A percentile compares a stretch with the other conserved stretches of the same genome.
Conservation (phyloP, 2,888 invertebrate species). For the Escarpia spicata region DNA sequence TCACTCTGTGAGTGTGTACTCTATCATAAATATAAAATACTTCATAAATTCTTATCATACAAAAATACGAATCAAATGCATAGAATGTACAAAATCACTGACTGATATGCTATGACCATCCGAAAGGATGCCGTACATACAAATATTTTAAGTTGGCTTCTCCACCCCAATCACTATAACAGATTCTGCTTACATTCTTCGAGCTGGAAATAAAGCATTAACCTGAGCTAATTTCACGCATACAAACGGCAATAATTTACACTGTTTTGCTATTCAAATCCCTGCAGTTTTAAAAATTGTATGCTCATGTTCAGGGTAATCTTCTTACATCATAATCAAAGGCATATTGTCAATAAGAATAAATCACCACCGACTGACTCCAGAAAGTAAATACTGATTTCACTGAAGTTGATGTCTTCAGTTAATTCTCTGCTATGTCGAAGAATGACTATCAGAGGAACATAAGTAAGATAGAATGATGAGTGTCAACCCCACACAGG, state of each 20-base stretch:
- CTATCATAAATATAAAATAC: background rate
- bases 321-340: background rate
- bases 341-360: background rate
- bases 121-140: background rate
- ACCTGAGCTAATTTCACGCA: background rate
- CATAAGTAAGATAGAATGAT: background rate
- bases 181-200: background rate
- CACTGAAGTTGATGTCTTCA: background rate
- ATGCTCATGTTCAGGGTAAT: background rate
- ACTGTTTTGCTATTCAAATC: background rate
- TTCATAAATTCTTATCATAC: constrained; percentile 13
- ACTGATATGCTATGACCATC: background rate
- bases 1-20: background rate
- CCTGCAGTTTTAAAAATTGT: background rate
- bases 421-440: constrained; percentile 1
- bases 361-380: background rate
- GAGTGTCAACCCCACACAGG: background rate
- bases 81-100: background rate
- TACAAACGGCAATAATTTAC: background rate
- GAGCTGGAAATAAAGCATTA: background rate
- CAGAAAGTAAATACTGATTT: constrained; percentile 6
- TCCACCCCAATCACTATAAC: background rate
- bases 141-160: background rate
- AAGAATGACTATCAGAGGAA: background rate
- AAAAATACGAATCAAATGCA: constrained; percentile 12